A percentile compares a stretch with the other conserved stretches of the same genome.
phyloP scores from a whole-genome alignment of 2,113 vertebrate genomes.

The Hoplias malabaricus region DNA sequence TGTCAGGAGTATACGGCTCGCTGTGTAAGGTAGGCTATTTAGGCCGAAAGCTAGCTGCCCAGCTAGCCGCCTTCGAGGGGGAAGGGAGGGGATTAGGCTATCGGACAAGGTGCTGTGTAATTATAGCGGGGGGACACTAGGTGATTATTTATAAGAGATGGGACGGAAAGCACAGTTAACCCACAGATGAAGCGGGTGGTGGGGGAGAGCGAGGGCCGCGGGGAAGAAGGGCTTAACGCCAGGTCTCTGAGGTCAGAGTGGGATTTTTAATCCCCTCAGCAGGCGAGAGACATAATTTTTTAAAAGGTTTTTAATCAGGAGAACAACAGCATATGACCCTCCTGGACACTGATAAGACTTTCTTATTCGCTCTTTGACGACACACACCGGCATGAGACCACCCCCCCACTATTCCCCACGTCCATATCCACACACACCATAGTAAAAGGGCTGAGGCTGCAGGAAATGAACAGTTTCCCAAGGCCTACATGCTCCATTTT shows the following conservation, averaged over 20 bases:
- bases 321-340: conserved; percentile 39
- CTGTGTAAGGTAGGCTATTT: conserved; percentile 37
- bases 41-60: conserved; percentile 22
- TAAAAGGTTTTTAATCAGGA: conserved; percentile 56
- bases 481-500: conserved; percentile 14
- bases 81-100: conserved; percentile 26
- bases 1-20: conserved; percentile 31
- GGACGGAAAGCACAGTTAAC: conserved; percentile 39
- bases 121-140: conserved; percentile 31
- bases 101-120: conserved; percentile 51
- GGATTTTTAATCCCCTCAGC: conserved; percentile 30
- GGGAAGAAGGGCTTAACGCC: conserved; percentile 11
- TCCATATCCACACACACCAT: not conserved
- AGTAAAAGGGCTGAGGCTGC: conserved; percentile 5
- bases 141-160: conserved; percentile 51
- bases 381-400: not conserved
- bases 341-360: conserved; percentile 5
- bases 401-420: not conserved
- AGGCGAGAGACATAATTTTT: conserved; percentile 45
- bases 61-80: not conserved
- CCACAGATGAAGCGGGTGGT: not conserved
- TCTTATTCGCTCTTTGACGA: not conserved
- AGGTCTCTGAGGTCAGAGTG: conserved; percentile 31
- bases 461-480: conserved; percentile 21
- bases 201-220: too few relatives aligned